Percentiles rank a stretch among this genome's conserved stretches.
These are phyloP conservation scores for Nezara viridula DNA, from an alignment of 2,888 invertebrate species.

Conservation along the genomic window DNA sequence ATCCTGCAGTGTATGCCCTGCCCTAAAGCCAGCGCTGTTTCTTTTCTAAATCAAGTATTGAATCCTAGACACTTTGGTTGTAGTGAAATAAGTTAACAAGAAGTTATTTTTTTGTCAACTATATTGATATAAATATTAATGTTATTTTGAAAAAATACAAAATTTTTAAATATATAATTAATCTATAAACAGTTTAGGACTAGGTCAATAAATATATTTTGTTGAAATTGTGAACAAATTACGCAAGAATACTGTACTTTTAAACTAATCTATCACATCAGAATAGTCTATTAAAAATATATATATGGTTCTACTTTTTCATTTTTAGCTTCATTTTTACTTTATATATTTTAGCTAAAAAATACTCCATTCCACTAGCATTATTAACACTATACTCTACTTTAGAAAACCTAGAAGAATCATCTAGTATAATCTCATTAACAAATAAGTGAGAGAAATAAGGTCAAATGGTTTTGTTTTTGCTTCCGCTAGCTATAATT, in stretches of 20 bases:
- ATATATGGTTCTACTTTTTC: background rate
- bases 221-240: background rate
- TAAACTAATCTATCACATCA: background rate
- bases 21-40: no score
- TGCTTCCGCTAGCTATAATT: no score
- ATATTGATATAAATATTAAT: background rate
- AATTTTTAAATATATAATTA: background rate
- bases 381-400: background rate
- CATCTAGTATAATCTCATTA: no score
- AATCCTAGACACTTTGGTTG: background rate
- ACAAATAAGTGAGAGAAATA: background rate
- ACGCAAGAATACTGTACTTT: background rate
- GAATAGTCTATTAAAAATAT: background rate
- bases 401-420: no score
- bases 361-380: background rate
- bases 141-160: background rate
- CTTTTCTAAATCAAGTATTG: background rate
- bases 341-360: background rate
- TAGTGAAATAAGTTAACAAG: background rate
- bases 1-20: no score
- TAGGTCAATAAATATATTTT: background rate
- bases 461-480: background rate
- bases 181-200: background rate
- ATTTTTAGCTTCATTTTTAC: no score
- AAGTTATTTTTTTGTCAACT: no score